Conservation (phyloP, 1,140 invertebrate genomes). For the Frieseomelitta varia region DNA sequence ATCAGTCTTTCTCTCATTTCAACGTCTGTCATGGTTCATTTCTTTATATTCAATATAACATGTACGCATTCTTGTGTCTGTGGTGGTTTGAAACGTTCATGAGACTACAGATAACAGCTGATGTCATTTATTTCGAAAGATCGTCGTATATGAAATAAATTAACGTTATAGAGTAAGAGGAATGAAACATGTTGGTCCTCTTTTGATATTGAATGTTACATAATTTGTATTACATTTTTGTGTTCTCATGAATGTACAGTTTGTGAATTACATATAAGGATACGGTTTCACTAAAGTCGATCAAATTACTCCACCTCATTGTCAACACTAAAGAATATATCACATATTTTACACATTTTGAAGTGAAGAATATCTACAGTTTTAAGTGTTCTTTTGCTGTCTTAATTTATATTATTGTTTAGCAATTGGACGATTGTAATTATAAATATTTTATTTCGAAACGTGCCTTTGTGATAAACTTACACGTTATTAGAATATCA, state of each 20-base stretch:
- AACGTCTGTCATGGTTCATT: constrained; percentile 74
- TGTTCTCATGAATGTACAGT: constrained; percentile 33
- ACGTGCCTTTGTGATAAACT: constrained; percentile 22
- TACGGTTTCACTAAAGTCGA: constrained; percentile 43
- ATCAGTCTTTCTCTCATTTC: constrained; percentile 78
- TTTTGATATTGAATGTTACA: constrained; percentile 51
- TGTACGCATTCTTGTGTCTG: constrained; percentile 55
- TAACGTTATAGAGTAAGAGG: constrained; percentile 42
- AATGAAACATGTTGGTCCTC: constrained; percentile 60
- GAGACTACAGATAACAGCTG: constrained; percentile 27
- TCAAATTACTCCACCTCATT: constrained; percentile 51
- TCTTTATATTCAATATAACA: constrained; percentile 61
- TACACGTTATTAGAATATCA: constrained; percentile 15
- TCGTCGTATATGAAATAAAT: constrained; percentile 39
- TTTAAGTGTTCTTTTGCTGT: constrained; percentile 37
- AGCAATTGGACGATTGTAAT: constrained; percentile 63
- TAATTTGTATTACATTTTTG: constrained; percentile 31
- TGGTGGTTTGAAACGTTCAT: constrained; percentile 51
- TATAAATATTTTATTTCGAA: constrained; percentile 47
- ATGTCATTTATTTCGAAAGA: constrained; percentile 14
- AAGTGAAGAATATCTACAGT: constrained; percentile 34
- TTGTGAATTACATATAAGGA: constrained; percentile 54
- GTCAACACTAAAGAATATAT: constrained; percentile 58
- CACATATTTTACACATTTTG: constrained; percentile 50
- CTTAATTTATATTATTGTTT: constrained; percentile 70